Conservation (phyloP, 2,797 vertebrate genomes). For the Anas bernieri region DNA sequence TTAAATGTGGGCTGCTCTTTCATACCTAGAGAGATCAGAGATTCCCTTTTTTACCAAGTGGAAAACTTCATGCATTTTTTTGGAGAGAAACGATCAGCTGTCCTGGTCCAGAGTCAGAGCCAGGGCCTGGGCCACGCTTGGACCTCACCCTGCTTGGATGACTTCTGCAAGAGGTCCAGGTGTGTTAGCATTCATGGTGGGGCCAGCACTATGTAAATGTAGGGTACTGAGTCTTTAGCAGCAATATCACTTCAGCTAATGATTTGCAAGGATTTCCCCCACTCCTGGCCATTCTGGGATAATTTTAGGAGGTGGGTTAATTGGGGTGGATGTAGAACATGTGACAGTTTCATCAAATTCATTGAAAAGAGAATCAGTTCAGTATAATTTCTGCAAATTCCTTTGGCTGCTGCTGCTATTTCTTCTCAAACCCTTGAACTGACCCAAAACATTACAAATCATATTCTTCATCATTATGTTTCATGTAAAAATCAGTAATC, state of each 20-base stretch:
- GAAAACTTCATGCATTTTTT: neutral
- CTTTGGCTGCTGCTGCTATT: neutral
- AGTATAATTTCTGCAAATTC: neutral
- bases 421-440: neutral
- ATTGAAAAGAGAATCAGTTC: neutral
- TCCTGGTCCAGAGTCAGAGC: neutral
- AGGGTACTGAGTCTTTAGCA: neutral
- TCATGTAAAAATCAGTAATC: neutral
- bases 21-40: neutral
- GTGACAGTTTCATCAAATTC: neutral
- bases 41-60: neutral
- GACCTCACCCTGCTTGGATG: neutral
- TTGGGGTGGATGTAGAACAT: accelerated
- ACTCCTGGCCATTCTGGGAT: neutral
- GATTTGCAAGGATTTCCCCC: neutral
- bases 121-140: neutral
- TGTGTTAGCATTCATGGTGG: neutral
- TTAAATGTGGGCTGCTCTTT: neutral
- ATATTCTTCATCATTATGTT: neutral
- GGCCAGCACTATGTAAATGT: neutral
- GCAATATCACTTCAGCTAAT: neutral
- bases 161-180: neutral
- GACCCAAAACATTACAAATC: neutral
- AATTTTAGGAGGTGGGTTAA: neutral
- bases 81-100: neutral